Conservation (phyloP, 2,113 vertebrate genomes). For the Carollia perspicillata region DNA sequence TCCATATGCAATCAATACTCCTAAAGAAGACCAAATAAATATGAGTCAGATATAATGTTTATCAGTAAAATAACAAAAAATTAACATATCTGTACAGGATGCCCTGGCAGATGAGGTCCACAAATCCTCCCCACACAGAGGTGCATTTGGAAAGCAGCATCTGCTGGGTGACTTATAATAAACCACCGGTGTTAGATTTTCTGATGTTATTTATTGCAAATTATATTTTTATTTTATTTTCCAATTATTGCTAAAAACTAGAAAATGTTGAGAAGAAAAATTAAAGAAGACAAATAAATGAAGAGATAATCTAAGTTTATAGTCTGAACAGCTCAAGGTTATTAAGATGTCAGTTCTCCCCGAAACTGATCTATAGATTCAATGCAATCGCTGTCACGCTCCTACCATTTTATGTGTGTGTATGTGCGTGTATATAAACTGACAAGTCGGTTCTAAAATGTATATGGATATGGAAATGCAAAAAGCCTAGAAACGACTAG, state of each 20-base stretch:
- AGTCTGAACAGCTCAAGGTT: background rate
- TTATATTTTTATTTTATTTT: slow-evolving; percentile 31
- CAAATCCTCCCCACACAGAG: background rate
- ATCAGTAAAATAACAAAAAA: slow-evolving; percentile 4
- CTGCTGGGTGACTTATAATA: background rate
- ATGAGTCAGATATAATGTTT: slow-evolving; percentile 31
- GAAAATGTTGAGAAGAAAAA: background rate
- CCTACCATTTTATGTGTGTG: background rate
- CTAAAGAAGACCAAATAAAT: slow-evolving; percentile 10
- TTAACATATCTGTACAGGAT: background rate
- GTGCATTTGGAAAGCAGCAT: background rate
- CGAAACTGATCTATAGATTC: background rate
- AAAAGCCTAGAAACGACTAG: background rate
- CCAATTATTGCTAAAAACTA: slow-evolving; percentile 8
- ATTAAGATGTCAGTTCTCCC: background rate
- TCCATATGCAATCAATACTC: background rate
- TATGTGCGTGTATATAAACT: background rate
- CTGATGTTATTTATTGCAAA: background rate
- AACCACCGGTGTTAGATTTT: background rate
- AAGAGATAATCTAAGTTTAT: background rate
- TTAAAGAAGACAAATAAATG: background rate
- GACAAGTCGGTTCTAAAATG: slow-evolving; percentile 15
- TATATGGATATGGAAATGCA: background rate
- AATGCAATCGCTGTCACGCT: background rate
- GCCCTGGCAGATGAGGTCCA: background rate